phyloP scores from a whole-genome alignment of 2,888 invertebrate species.

The Stenodera caucasica region DNA sequence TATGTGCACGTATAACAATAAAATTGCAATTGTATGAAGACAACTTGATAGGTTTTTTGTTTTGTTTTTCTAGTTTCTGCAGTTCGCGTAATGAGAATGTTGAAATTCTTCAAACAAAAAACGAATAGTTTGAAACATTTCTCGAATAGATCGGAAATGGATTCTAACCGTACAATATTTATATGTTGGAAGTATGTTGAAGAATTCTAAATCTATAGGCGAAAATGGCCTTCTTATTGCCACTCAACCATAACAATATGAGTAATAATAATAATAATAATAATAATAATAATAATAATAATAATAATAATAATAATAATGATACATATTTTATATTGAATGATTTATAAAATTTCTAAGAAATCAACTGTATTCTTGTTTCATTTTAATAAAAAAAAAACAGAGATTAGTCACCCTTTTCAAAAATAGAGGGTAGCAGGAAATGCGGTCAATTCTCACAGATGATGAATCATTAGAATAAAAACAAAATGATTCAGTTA shows the following conservation, averaged over 20 bases:
- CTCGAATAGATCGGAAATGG: constrained; percentile 1
- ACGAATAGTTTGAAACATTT: neutral
- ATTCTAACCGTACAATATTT: neutral
- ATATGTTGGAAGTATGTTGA: neutral
- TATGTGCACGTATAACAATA: neutral
- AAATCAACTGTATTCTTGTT: neutral
- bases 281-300: too few relatives aligned
- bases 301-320: too few relatives aligned
- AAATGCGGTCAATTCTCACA: constrained; percentile 5
- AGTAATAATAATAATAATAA: constrained; percentile 5
- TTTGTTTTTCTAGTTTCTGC: neutral
- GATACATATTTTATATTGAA: neutral
- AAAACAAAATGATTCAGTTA: neutral
- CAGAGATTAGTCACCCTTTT: constrained; percentile 1
- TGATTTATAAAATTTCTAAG: neutral
- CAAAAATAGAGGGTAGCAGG: neutral
- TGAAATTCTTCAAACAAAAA: constrained; percentile 1
- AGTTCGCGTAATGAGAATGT: constrained; percentile 3
- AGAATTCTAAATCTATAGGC: neutral
- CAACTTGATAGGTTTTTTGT: constrained; percentile 4
- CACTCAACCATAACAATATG: neutral
- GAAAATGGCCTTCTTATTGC: neutral
- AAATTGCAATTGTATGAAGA: constrained; percentile 5
- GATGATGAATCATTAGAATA: neutral
- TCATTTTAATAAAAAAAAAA: neutral